Evolutionary conservation across 2,113 vertebrate species (phyloP), one percentile per base, ranked within the genome.

Genomic region (Todiramphus chloris): DNA sequence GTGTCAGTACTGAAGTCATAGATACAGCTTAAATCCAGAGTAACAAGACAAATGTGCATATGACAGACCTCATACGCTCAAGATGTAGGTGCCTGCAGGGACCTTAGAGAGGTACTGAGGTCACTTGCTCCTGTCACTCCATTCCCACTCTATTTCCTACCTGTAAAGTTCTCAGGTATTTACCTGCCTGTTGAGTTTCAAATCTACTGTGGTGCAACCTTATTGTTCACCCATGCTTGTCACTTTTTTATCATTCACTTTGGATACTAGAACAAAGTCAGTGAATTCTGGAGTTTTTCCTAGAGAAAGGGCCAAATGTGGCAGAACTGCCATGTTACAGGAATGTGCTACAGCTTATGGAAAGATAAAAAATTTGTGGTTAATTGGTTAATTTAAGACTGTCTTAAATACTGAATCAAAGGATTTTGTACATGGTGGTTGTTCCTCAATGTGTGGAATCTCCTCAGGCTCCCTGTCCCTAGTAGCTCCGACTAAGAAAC

Each of bases 41-140:
- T 31, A 41, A 64, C 2, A 9, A 74, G 41, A 8, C 12, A 70
- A 66, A 14, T 51, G 14, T 51, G 27, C 18, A 17, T 24, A 44
- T 1, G 3, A n/a, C 18, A 72, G 51, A 51, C 12, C 19, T 82
- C 1, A 0, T 14, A 35, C 3, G 11, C 7, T 64, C 13, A 60
- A 30, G 27, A 56, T 3, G 25, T 24, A 62, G 25, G n/a, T 58
- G 9, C 8, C n/a, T 77, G 24, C 12, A 35, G 13, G 39, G 17
- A 73, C 23, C 13, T 64, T 31, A 50, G 37, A 37, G 67, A 70
- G 30, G 5, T 59, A 62, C 37, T 37, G 48, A 27, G 8, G 24
- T 75, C 4, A 4, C 23, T 73, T 76, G 11, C 5, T 85, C 43
- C 21, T 53, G 2, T 68, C 35, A 33, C 50, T 69, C 41, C 31